Conservation (phyloP, 2,113 vertebrate species). For the Callorhinus ursinus region DNA sequence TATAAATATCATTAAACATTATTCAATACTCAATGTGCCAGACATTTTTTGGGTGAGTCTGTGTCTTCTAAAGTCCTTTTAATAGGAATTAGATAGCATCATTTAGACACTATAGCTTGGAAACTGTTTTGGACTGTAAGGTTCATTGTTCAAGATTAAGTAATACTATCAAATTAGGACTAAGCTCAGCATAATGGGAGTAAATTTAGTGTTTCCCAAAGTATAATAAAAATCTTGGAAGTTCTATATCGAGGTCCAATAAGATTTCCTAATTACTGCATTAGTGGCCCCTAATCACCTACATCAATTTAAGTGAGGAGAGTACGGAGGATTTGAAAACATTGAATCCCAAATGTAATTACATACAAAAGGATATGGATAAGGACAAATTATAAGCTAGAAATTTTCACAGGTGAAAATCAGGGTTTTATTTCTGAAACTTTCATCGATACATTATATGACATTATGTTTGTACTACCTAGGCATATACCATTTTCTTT, state of each 20-base stretch:
- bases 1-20: conserved; percentile 70
- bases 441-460: background rate
- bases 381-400: background rate
- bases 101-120: background rate
- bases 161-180: background rate
- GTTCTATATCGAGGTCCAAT: background rate
- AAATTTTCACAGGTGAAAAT: background rate
- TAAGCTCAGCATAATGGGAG: background rate
- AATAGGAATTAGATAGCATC: background rate
- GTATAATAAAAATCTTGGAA: background rate
- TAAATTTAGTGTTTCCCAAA: conserved; percentile 15
- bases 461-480: background rate
- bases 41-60: conserved; percentile 55
- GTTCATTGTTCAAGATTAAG: conserved; percentile 34
- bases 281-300: background rate
- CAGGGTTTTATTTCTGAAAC: background rate
- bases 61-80: conserved; percentile 44
- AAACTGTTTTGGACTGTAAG: background rate
- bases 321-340: background rate
- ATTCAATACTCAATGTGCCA: conserved; percentile 65
- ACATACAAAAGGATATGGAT: background rate
- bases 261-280: background rate
- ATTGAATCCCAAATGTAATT: background rate
- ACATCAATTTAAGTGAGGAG: background rate
- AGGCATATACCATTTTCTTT: background rate